These are phyloP conservation scores for Sebastes minor DNA, from an alignment of 2,797 vertebrate genomes.

Conservation along the genomic window DNA sequence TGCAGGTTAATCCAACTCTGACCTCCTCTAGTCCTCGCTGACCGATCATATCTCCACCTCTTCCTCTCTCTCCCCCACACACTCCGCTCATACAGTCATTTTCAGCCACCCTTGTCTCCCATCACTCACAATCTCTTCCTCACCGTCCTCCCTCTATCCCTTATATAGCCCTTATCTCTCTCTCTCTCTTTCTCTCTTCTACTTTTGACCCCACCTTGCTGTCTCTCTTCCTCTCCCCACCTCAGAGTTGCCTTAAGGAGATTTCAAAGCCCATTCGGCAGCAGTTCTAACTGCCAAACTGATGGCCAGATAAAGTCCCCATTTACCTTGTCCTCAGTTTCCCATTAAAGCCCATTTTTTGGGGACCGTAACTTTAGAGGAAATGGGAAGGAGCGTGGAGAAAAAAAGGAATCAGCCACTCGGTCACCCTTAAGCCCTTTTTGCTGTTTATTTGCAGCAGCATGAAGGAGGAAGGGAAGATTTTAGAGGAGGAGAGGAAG, in stretches of 20 bases:
- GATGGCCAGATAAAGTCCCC: conserved; percentile 82
- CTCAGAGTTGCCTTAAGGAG: conserved; percentile 82
- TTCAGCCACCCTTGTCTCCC: conserved; percentile 58
- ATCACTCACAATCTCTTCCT: conserved; percentile 63
- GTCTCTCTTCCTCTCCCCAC: conserved; percentile 56
- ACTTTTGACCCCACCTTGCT: conserved; percentile 65
- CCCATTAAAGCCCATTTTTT: conserved; percentile 79
- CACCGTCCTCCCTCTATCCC: conserved; percentile 41
- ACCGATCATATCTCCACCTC: conserved; percentile 81
- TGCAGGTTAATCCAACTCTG: conserved; percentile 86
- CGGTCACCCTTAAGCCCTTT: conserved; percentile 67
- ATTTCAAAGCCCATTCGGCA: conserved; percentile 83
- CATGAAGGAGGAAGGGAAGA: conserved; percentile 60
- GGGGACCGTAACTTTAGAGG: conserved; percentile 71
- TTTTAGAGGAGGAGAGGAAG: conserved; percentile 35
- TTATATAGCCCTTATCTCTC: conserved; percentile 58
- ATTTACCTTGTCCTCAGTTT: conserved; percentile 83
- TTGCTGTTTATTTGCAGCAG: conserved; percentile 69
- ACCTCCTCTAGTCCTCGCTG: conserved; percentile 81
- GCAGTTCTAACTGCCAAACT: conserved; percentile 82
- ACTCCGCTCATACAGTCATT: conserved; percentile 46
- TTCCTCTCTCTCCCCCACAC: conserved; percentile 45
- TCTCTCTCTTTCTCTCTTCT: conserved; percentile 29
- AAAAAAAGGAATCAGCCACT: conserved; percentile 59
- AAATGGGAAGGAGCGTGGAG: conserved; percentile 68